phyloP scores from a whole-genome alignment of 2,888 invertebrate species.

The Nezara viridula region DNA sequence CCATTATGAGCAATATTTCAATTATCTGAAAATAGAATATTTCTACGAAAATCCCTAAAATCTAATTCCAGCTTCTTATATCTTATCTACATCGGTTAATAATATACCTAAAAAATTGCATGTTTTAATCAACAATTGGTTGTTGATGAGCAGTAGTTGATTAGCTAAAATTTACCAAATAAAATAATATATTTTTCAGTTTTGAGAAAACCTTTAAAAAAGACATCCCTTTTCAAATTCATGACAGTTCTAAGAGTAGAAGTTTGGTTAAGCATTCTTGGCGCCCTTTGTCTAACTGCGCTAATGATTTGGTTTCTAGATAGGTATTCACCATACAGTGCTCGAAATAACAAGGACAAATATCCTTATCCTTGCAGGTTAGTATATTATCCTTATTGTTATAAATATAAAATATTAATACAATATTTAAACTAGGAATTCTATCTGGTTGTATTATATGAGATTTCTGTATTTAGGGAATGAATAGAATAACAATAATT shows the following conservation, averaged over 20 bases:
- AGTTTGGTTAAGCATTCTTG: constrained; percentile 91
- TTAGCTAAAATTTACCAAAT: too few relatives aligned
- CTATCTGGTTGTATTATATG: too few relatives aligned
- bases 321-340: constrained; percentile 91
- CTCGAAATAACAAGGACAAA: constrained; percentile 83
- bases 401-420: background rate
- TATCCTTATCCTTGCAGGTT: constrained; percentile 84
- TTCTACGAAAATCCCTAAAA: too few relatives aligned
- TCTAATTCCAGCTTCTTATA: too few relatives aligned
- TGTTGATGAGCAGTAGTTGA: too few relatives aligned
- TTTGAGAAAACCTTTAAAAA: constrained; percentile 84
- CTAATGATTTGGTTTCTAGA: constrained; percentile 91
- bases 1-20: too few relatives aligned
- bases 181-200: constrained; percentile 76
- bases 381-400: background rate
- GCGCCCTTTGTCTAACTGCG: constrained; percentile 84
- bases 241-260: constrained; percentile 91
- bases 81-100: too few relatives aligned
- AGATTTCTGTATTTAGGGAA: too few relatives aligned
- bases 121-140: too few relatives aligned
- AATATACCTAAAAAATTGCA: too few relatives aligned
- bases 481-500: too few relatives aligned
- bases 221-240: constrained; percentile 91
- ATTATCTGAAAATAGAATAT: too few relatives aligned
- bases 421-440: background rate